Evolutionary conservation across 2,888 invertebrate species (phyloP).

Genomic region (Halictus quadricinctus): DNA sequence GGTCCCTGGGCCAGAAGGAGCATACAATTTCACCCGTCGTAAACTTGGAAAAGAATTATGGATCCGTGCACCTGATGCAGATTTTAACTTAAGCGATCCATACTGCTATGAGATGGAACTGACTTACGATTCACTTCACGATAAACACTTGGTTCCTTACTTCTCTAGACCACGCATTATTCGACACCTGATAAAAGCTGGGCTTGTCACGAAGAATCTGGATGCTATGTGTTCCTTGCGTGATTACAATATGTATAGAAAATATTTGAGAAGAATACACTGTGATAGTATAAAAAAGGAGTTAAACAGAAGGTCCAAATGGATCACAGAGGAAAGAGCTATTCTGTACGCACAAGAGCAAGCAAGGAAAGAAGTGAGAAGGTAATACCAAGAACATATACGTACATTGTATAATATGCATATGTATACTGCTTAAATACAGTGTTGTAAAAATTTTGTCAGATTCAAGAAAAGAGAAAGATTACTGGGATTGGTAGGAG

Average conservation of each 20-base stretch:
- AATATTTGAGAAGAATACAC: constrained; percentile 78
- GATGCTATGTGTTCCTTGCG: constrained; percentile 81
- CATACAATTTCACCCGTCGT: constrained; percentile 80
- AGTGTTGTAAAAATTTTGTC: background rate
- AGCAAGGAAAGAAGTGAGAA: constrained; percentile 68
- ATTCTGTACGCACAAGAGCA: constrained; percentile 66
- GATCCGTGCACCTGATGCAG: constrained; percentile 55
- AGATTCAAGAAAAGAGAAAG: constrained; percentile 63
- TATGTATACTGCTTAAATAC: background rate
- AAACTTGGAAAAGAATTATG: constrained; percentile 79
- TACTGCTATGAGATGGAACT: constrained; percentile 73
- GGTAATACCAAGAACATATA: constrained; percentile 51
- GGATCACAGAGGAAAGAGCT: constrained; percentile 60
- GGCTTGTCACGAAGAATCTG: constrained; percentile 79
- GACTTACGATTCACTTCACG: constrained; percentile 78
- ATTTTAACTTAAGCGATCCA: constrained; percentile 78
- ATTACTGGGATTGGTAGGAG: constrained; percentile 39
- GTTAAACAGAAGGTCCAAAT: constrained; percentile 54
- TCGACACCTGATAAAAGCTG: constrained; percentile 69
- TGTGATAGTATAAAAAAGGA: constrained; percentile 71
- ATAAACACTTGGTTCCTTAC: constrained; percentile 74
- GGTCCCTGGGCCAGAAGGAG: constrained; percentile 79
- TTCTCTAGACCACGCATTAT: constrained; percentile 65
- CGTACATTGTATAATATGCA: background rate
- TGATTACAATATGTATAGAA: constrained; percentile 82